phyloP scores from a whole-genome alignment of 2,888 invertebrate genomes.

The Globia sparganii region DNA sequence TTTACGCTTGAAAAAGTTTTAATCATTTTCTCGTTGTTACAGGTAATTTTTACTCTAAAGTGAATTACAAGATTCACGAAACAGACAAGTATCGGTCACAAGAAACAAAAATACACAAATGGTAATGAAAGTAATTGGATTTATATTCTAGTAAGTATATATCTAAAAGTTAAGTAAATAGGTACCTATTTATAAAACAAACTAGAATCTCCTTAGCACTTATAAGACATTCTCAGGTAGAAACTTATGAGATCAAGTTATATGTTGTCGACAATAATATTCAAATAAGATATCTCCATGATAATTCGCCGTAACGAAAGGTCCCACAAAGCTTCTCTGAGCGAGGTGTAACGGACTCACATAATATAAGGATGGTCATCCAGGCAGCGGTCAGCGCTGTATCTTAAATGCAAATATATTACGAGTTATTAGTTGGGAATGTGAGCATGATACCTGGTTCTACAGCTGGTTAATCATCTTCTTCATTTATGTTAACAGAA shows the following conservation, averaged over 20 bases:
- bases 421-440: conserved; percentile 44
- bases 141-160: neutral
- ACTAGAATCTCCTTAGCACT: conserved; percentile 15
- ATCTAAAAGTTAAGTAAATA: neutral
- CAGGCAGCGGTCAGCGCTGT: conserved; percentile 44
- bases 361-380: conserved; percentile 53
- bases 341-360: conserved; percentile 52
- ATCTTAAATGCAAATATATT: conserved; percentile 43
- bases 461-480: neutral
- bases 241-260: conserved; percentile 65
- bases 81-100: too few relatives aligned
- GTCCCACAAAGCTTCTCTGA: conserved; percentile 60
- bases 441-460: conserved; percentile 5
- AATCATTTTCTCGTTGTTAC: conserved; percentile 27
- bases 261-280: conserved; percentile 66
- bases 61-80: neutral
- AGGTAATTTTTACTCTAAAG: conserved; percentile 37
- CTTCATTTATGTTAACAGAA: neutral
- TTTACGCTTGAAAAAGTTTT: neutral
- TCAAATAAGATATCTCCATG: conserved; percentile 71
- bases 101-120: neutral
- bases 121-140: neutral
- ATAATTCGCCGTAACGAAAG: conserved; percentile 72
- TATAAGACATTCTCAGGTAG: conserved; percentile 33
- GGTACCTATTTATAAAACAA: conserved; percentile 1